These are phyloP conservation scores for Chrysocyon brachyurus DNA, from an alignment of 2,797 vertebrate species.

Conservation along the genomic window DNA sequence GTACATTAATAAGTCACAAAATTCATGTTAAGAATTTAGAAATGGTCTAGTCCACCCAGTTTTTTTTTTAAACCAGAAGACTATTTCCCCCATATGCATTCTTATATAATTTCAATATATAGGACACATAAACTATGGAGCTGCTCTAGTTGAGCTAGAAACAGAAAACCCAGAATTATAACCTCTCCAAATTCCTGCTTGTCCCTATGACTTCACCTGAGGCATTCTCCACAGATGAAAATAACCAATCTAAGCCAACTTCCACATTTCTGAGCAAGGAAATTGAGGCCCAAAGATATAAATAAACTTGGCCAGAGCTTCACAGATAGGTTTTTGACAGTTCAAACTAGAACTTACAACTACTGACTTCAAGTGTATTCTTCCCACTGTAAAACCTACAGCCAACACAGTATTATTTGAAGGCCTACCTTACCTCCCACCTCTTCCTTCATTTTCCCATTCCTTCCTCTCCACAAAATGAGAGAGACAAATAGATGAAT, in stretches of 20 bases:
- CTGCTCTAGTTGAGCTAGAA: constrained; percentile 3
- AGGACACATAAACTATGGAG: not conserved
- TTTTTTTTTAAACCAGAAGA: not conserved
- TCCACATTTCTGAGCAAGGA: constrained; percentile 48
- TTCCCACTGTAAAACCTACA: constrained; percentile 50
- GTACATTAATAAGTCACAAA: constrained; percentile 36
- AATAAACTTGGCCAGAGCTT: not conserved
- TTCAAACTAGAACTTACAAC: not conserved
- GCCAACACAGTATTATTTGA: not conserved
- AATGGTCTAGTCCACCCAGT: not conserved
- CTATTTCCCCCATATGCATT: not conserved
- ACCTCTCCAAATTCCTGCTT: constrained; percentile 1
- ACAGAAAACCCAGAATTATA: constrained; percentile 60
- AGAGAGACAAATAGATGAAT: not conserved
- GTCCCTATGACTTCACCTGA: not conserved
- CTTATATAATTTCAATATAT: constrained; percentile 17
- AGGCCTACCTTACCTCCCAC: constrained; percentile 7
- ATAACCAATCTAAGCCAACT: constrained; percentile 36
- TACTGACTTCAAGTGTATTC: not conserved
- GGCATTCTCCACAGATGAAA: constrained; percentile 21
- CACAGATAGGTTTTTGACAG: not conserved
- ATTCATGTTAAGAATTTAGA: constrained; percentile 56
- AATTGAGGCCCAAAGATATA: constrained; percentile 18
- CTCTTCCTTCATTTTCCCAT: not conserved
- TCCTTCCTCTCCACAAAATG: constrained; percentile 15